Base-by-base conservation (phyloP, 2,888 invertebrate species). In the Desoria tigrina region DNA sequence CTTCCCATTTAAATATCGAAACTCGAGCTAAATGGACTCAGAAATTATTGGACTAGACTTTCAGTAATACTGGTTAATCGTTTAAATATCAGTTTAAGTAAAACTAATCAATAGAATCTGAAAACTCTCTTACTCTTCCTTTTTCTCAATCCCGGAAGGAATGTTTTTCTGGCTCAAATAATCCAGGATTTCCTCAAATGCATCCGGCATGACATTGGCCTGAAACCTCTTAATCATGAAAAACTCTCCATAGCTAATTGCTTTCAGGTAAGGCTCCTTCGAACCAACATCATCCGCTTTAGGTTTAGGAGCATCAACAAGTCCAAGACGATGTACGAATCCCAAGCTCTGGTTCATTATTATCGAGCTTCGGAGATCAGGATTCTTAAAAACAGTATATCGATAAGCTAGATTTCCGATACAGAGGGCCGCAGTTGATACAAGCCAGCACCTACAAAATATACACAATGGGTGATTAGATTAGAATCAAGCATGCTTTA, bases 211-310 rank as follows among this genome's bases (percentile, higher is more conserved):
- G 26, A 51, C 51, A 51, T 51, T 51, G 7, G 51, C 18, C 23
- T 51, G 51, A 51, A 51, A 21, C 23, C 51, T 51, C 26, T 51
- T 51, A 4, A 51, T 7, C 51, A 51, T 51, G 24, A 51, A 51
- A 21, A 18, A 18, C 23, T 51, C 23, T 14, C 51, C 51, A 24
- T 51, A 51, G 4, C 51, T 26, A 14, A 51, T 51, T 51, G 6
- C 24, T 14, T 24, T 24, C 7, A 51, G 14, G 24, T 51, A 51
- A 16, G 51, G 24, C 24, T 16, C 16, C 24, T 51, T 51, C 23
- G 2, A 6, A 24, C 14, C 16, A 23, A 14, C 6, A n/a, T n/a
- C 49, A 9, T 9, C 6, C n/a, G n/a, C 49, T 9, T 49, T 23
- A 6, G 49, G 6, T 6, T 49, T 24, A 24, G 18, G 4, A 23